Evolutionary conservation across 2,113 vertebrate species (phyloP).

Genomic region (Acanthisitta chloris): DNA sequence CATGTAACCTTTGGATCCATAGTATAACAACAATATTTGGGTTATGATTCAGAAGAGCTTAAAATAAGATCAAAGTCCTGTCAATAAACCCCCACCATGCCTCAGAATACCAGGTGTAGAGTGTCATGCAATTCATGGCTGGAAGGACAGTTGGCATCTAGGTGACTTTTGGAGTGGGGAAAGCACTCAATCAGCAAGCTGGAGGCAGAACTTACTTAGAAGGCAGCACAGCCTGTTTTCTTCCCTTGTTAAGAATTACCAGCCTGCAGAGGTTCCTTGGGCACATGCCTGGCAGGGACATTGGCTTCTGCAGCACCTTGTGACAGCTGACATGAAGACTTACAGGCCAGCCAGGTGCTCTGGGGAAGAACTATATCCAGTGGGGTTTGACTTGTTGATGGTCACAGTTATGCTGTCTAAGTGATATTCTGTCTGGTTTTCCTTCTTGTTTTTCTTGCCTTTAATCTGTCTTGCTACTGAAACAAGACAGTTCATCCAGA

Average conservation of each 20-base stretch:
- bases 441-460: not conserved
- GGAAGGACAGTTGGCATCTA: not conserved
- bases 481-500: not conserved
- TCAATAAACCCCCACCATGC: not conserved
- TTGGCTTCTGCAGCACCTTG: not conserved
- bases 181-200: not conserved
- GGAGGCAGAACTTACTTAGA: not conserved
- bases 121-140: not conserved
- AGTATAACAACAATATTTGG: not conserved
- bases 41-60: not conserved
- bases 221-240: not conserved
- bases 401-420: not conserved
- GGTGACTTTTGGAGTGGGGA: not conserved
- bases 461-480: not conserved
- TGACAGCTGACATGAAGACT: not conserved
- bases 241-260: not conserved
- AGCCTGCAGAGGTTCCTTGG: not conserved
- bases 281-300: rapidly evolving
- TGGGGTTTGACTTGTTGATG: not conserved
- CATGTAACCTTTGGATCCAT: constrained; percentile 41
- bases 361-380: not conserved
- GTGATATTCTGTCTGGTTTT: not conserved
- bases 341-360: not conserved
- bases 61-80: not conserved
- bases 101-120: not conserved